Evolutionary conservation across 1,140 invertebrate genomes (phyloP).

Genomic region (Papilio polyxenes): DNA sequence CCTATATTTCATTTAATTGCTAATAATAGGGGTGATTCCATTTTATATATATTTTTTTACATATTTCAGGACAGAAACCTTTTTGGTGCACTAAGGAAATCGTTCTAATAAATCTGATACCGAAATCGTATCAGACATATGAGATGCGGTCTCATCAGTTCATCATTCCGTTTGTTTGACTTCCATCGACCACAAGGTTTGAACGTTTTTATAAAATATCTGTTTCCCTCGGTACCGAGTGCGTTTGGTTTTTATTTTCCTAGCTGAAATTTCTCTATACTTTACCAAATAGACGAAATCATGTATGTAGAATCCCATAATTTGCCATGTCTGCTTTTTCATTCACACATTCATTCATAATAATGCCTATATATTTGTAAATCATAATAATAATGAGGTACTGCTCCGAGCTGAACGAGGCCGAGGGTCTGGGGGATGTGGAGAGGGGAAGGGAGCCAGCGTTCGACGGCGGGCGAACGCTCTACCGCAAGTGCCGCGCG

Average conservation of each 20-base stretch:
- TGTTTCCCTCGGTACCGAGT: not conserved
- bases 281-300: not conserved
- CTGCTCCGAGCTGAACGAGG: not conserved
- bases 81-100: not conserved
- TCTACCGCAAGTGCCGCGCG: constrained; percentile 16
- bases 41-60: too few species aligned
- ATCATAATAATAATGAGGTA: constrained; percentile 18
- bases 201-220: not conserved
- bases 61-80: too few species aligned
- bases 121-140: not conserved
- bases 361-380: not conserved
- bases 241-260: not conserved
- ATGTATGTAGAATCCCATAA: not conserved
- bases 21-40: too few species aligned
- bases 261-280: not conserved
- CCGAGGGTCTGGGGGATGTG: not conserved
- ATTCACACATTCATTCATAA: not conserved
- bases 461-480: not conserved
- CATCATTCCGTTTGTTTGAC: constrained; percentile 3
- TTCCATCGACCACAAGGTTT: not conserved
- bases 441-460: not conserved
- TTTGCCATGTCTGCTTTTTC: not conserved
- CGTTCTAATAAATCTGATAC: too few species aligned
- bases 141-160: not conserved
- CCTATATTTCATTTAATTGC: too few species aligned